phyloP scores from a whole-genome alignment of 1,140 invertebrate species.

The Phocides pigmalion region DNA sequence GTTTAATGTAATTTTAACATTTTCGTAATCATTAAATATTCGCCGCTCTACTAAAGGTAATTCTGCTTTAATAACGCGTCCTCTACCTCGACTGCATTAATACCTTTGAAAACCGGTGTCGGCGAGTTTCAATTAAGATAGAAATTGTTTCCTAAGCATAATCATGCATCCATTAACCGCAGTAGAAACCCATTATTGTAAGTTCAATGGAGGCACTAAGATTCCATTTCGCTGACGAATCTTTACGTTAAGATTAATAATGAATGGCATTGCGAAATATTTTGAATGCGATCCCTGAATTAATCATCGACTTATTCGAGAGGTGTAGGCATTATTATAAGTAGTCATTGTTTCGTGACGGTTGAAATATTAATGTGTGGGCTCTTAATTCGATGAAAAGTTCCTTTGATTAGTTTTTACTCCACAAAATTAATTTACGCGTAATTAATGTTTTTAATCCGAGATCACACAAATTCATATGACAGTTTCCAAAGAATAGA shows the following conservation, averaged over 20 bases:
- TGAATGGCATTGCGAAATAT: conserved; percentile 27
- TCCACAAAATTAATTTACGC: not conserved
- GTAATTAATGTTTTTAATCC: not conserved
- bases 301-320: conserved; percentile 16
- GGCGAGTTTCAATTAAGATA: conserved; percentile 27
- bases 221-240: conserved; percentile 26
- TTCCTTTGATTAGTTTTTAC: not conserved
- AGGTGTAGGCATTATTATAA: conserved; percentile 24
- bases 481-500: conserved; percentile 6
- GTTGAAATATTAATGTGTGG: conserved; percentile 18
- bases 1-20: too few species aligned
- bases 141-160: conserved; percentile 29
- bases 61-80: conserved; percentile 10
- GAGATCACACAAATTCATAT: not conserved
- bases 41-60: conserved; percentile 1
- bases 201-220: conserved; percentile 11
- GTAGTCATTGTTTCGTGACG: conserved; percentile 25
- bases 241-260: conserved; percentile 16
- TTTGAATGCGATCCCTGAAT: conserved; percentile 24
- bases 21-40: not conserved
- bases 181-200: conserved; percentile 23
- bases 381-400: conserved; percentile 7
- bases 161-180: conserved; percentile 22
- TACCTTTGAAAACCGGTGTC: conserved; percentile 13
- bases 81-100: conserved; percentile 14